phyloP scores from a whole-genome alignment of 2,888 invertebrate species.

The Cheilosia variabilis region DNA sequence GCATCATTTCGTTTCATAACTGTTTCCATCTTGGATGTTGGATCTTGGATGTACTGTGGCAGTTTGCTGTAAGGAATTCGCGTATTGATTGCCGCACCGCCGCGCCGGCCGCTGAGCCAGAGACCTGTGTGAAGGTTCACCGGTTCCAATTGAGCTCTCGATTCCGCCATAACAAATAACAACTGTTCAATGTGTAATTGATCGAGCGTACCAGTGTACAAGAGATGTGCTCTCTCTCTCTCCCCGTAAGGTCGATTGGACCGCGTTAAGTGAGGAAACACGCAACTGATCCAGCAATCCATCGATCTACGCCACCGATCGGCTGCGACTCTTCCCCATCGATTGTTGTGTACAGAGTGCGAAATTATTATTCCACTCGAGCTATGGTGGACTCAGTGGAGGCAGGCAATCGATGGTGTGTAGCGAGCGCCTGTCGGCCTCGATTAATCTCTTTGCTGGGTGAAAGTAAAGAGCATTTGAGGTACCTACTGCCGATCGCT shows the following conservation, averaged over 20 bases:
- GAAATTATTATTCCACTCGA: conserved; percentile 63
- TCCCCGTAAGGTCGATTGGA: conserved; percentile 60
- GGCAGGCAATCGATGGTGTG: conserved; percentile 34
- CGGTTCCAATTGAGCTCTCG: conserved; percentile 68
- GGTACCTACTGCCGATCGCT: conserved; percentile 65
- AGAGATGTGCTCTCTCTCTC: conserved; percentile 25
- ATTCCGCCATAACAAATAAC: conserved; percentile 62
- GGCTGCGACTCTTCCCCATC: conserved; percentile 1
- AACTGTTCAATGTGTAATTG: conserved; percentile 74
- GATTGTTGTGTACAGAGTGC: conserved; percentile 45
- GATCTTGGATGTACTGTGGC: background rate
- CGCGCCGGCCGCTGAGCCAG: background rate
- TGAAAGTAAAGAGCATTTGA: conserved; percentile 73
- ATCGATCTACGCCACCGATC: conserved; percentile 26
- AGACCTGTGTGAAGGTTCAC: conserved; percentile 62
- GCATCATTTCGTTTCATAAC: conserved; percentile 71
- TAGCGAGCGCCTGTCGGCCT: conserved; percentile 55
- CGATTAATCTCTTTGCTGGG: conserved; percentile 67
- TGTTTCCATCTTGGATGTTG: conserved; percentile 64
- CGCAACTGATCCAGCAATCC: conserved; percentile 57
- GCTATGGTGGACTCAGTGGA: background rate
- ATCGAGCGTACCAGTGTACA: conserved; percentile 55
- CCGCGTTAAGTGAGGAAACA: conserved; percentile 54
- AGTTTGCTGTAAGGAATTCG: conserved; percentile 64
- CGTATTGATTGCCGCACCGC: conserved; percentile 33